Conservation (phyloP, 2,888 invertebrate species). For the Microplitis deprimator region DNA sequence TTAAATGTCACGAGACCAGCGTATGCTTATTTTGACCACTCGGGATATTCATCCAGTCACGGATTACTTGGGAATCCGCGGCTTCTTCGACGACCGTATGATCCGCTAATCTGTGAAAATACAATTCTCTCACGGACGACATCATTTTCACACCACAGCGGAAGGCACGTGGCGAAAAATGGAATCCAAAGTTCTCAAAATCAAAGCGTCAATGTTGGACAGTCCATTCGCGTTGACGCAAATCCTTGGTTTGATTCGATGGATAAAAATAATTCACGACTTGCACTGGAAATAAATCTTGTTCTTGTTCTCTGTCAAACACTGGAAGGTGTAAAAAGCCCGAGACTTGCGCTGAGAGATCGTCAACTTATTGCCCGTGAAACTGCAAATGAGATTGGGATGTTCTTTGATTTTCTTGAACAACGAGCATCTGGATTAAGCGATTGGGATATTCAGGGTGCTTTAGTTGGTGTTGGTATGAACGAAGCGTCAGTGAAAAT, state of each 20-base stretch:
- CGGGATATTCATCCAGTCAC: slow-evolving; percentile 61
- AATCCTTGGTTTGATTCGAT: slow-evolving; percentile 69
- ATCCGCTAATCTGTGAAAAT: slow-evolving; percentile 69
- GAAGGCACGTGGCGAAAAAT: slow-evolving; percentile 58
- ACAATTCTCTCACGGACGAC: slow-evolving; percentile 67
- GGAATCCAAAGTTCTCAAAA: slow-evolving; percentile 43
- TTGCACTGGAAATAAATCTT: slow-evolving; percentile 68
- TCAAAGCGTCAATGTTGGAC: slow-evolving; percentile 30
- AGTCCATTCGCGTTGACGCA: slow-evolving; percentile 43
- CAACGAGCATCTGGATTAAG: slow-evolving; percentile 58
- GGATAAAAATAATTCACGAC: slow-evolving; percentile 67
- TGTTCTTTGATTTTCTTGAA: slow-evolving; percentile 68
- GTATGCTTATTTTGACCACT: slow-evolving; percentile 51
- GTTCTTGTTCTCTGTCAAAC: slow-evolving; percentile 67
- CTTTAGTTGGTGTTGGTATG: slow-evolving; percentile 54
- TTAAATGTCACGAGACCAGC: slow-evolving; percentile 54
- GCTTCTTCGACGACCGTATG: slow-evolving; percentile 66
- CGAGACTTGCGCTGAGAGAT: slow-evolving; percentile 65
- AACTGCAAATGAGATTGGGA: slow-evolving; percentile 67
- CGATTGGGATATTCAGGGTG: slow-evolving; percentile 54
- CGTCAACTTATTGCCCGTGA: slow-evolving; percentile 67
- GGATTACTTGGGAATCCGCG: slow-evolving; percentile 66
- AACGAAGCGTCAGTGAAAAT: slow-evolving; percentile 53
- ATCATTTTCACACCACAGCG: slow-evolving; percentile 59
- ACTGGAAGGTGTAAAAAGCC: slow-evolving; percentile 66